Conservation (phyloP, 2,888 invertebrate species). For the Thera britannica region DNA sequence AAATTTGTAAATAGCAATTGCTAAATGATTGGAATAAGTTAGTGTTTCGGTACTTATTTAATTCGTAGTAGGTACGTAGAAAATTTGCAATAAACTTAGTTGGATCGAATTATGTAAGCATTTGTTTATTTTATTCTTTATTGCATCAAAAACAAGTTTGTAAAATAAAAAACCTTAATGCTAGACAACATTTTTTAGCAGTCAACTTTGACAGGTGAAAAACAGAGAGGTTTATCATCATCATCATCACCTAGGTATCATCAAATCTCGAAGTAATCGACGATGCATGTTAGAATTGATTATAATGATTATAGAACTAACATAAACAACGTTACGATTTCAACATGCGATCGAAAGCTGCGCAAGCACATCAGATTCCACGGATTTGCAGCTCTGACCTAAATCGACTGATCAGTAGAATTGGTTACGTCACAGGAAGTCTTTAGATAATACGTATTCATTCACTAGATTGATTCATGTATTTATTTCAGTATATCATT, state of each 20-base stretch:
- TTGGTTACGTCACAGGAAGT: conserved; percentile 22
- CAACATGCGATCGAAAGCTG: conserved; percentile 25
- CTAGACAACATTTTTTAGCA: too few relatives aligned
- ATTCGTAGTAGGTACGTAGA: too few relatives aligned
- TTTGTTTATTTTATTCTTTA: too few relatives aligned
- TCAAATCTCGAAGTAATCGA: not conserved
- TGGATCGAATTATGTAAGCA: too few relatives aligned
- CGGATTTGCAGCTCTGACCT: conserved; percentile 25
- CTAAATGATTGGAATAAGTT: too few relatives aligned
- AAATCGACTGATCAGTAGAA: conserved; percentile 20
- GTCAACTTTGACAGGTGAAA: too few relatives aligned
- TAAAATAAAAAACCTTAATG: too few relatives aligned
- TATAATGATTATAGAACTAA: not conserved
- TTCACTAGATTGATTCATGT: conserved; percentile 1
- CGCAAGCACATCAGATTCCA: conserved; percentile 27
- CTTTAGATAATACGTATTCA: conserved; percentile 3
- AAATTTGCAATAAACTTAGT: too few relatives aligned
- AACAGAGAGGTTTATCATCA: too few relatives aligned
- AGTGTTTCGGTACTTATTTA: too few relatives aligned
- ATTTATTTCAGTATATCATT: not conserved
- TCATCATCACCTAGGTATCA: not conserved
- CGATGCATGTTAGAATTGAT: conserved; percentile 6
- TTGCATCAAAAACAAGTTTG: too few relatives aligned
- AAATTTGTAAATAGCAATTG: too few relatives aligned
- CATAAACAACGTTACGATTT: conserved; percentile 2